Evolutionary conservation across 2,797 vertebrate genomes (phyloP).

Genomic region (Pelodytes ibericus): DNA sequence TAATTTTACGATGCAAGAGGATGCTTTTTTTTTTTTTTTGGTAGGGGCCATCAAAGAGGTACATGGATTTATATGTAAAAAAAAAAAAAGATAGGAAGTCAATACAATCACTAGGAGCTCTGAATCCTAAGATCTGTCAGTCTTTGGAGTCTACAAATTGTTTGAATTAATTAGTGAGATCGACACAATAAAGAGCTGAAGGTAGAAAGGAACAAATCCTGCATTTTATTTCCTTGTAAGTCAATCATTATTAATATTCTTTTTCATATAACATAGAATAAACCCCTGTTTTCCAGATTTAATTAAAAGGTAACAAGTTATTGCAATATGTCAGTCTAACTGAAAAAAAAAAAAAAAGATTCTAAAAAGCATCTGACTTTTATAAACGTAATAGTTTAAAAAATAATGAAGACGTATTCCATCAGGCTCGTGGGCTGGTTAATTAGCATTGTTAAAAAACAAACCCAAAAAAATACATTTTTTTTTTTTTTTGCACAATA

Average conservation of each 20-base stretch:
- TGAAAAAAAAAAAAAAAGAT: constrained; percentile 58
- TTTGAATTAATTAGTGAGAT: not conserved
- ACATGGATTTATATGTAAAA: no score
- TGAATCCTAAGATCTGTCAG: no score
- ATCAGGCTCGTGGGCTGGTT: not conserved
- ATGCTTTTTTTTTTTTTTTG: no score
- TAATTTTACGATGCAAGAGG: no score
- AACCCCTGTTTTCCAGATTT: constrained; percentile 68
- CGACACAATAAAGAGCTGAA: not conserved
- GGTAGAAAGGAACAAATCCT: constrained; percentile 61
- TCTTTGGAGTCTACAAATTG: not conserved
- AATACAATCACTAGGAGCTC: no score
- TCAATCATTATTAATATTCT: constrained; percentile 64
- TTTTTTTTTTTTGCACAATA: not conserved
- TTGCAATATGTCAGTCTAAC: constrained; percentile 67
- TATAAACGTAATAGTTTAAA: constrained; percentile 40
- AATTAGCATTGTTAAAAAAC: not conserved
- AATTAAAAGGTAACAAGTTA: constrained; percentile 72
- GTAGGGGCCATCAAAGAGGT: no score
- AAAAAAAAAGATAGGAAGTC: no score
- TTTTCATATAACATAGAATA: constrained; percentile 65
- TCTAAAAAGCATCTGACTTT: constrained; percentile 71
- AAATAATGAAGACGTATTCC: constrained; percentile 6
- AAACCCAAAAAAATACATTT: not conserved
- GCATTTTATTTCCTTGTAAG: constrained; percentile 70